phyloP scores from a whole-genome alignment of 2,888 invertebrate genomes.

The Lochmaea crataegi region DNA sequence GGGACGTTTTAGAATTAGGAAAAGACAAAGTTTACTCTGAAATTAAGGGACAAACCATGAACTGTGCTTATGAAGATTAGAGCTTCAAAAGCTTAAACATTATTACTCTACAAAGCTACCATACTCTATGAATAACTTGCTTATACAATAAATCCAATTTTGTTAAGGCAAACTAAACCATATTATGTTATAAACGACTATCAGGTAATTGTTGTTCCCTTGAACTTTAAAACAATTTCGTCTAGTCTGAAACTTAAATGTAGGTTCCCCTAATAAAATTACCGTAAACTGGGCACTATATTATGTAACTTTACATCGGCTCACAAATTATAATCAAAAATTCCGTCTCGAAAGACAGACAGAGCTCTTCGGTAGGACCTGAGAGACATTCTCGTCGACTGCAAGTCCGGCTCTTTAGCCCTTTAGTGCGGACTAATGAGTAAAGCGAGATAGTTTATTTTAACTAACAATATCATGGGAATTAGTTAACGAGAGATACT shows the following conservation, averaged over 20 bases:
- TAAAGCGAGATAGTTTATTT: slow-evolving; percentile 4
- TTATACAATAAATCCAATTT: no score
- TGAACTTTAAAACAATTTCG: background rate
- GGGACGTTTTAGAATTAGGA: no score
- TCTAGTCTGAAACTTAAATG: background rate
- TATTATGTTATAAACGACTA: no score
- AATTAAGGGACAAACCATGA: no score
- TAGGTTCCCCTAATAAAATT: background rate
- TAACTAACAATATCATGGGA: slow-evolving; percentile 15
- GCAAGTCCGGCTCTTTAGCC: background rate
- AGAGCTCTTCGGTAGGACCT: background rate
- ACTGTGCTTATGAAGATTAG: no score
- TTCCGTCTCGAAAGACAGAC: background rate
- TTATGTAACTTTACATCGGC: background rate
- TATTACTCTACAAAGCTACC: no score
- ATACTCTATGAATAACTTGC: no score
- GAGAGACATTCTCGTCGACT: background rate
- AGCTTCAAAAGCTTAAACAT: no score
- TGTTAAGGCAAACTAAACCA: no score
- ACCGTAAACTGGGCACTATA: background rate
- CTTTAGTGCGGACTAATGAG: background rate
- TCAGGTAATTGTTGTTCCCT: background rate
- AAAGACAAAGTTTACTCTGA: no score
- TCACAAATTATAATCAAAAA: slow-evolving; percentile 1
- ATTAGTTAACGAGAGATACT: background rate